Evolutionary conservation across 2,888 invertebrate genomes (phyloP), one percentile per base, ranked within the genome.

Genomic region (Podotricha telesiphe): DNA sequence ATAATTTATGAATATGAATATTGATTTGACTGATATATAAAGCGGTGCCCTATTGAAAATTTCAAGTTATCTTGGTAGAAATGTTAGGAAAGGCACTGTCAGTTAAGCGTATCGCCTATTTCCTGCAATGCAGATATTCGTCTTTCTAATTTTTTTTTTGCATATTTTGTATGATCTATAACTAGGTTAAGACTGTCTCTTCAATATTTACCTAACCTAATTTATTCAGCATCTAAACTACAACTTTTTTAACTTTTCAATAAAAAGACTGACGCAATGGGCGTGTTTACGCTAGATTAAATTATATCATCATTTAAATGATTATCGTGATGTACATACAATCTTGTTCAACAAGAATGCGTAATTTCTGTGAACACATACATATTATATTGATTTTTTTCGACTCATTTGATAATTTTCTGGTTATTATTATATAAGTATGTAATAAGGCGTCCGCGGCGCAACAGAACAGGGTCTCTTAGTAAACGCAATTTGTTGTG

Each of bases 241-340:
- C 42, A 13, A 8, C 37, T 42, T 42, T 42, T 42, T 42, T 13
- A 42, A 13, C 42, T 13, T 10, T 17, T 55, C 3, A 55, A 34
- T 17, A 1, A 11, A 55, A 5, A 37, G 28, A 17, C 17, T 37
- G 37, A 28, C 17, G 37, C 34, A 37, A 55, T 37, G 10, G 11
- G 8, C 11, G 34, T 55, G 34, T 37, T 34, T 37, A 37, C n/a
- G n/a, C 17, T 55, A 37, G 55, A 37, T 55, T 37, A 17, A 55
- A 17, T 55, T 55, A 37, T 55, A 55, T 34, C 34, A 55, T 37
- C 5, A 17, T n/a, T 55, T 59, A 20, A 58, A 58, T 42, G 15
- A 42, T 42, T 42, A 58, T 58, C 58, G 5, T 40, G 58, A 42
- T 42, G 15, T 40, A n/a, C 28, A 58, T 40, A 37, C 37, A 37